Conservation (phyloP, 1,140 invertebrate genomes). For the Hesperophylax magnus region DNA sequence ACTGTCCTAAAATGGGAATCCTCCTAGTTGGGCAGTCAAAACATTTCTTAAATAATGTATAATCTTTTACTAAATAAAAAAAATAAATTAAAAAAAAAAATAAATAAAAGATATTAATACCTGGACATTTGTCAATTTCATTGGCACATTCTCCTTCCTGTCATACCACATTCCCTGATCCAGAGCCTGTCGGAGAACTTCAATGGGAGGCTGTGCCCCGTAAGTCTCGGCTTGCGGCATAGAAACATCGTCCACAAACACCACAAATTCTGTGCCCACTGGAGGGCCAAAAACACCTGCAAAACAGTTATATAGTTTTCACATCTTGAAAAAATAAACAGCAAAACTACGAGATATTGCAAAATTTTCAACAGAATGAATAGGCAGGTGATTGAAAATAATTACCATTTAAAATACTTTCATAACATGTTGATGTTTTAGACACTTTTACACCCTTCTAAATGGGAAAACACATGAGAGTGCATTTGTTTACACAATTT, state of each 20-base stretch:
- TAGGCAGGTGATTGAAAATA: too few relatives aligned
- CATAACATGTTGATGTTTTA: too few relatives aligned
- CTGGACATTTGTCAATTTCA: constrained; percentile 91
- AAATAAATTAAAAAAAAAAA: background rate
- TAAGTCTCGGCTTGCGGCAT: constrained; percentile 91
- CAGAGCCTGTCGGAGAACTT: constrained; percentile 90
- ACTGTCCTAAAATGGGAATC: too few relatives aligned
- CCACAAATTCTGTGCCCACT: constrained; percentile 88
- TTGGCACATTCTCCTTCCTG: constrained; percentile 85
- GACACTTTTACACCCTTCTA: too few relatives aligned
- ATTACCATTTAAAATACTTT: too few relatives aligned
- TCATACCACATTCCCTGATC: constrained; percentile 96
- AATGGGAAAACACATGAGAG: too few relatives aligned
- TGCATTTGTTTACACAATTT: background rate
- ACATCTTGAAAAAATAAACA: too few relatives aligned
- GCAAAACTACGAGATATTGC: too few relatives aligned
- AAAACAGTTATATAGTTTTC: background rate
- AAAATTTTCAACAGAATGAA: too few relatives aligned
- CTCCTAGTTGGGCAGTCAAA: too few relatives aligned
- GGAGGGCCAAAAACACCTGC: constrained; percentile 91
- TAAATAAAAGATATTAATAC: constrained; percentile 62
- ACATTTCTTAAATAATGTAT: too few relatives aligned
- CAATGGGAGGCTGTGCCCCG: constrained; percentile 93
- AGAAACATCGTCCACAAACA: constrained; percentile 96
- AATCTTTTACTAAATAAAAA: too few relatives aligned